Conservation (phyloP, 1,140 invertebrate species). For the Hermatobates lingyangjiaoensis region DNA sequence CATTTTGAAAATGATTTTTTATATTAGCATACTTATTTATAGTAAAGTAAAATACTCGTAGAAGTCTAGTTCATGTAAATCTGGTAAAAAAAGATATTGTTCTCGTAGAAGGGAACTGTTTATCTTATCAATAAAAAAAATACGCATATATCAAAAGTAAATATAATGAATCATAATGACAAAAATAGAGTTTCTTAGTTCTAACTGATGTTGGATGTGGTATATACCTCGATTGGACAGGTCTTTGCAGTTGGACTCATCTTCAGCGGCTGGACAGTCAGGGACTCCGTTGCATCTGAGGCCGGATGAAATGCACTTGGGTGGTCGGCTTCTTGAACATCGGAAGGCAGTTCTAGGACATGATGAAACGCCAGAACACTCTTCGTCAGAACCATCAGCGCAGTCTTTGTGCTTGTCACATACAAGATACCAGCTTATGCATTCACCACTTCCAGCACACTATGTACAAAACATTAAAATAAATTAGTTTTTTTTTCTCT, state of each 20-base stretch:
- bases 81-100: too few species aligned
- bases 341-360: constrained; percentile 42
- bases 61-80: too few species aligned
- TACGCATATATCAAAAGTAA: too few species aligned
- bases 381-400: constrained; percentile 64
- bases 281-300: constrained; percentile 52
- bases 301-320: constrained; percentile 49
- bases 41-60: too few species aligned
- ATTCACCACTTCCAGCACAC: constrained; percentile 59
- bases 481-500: too few species aligned
- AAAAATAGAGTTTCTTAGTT: too few species aligned
- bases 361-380: constrained; percentile 32
- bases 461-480: constrained; percentile 24
- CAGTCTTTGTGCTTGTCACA: constrained; percentile 84
- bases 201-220: too few species aligned
- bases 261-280: constrained; percentile 62
- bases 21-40: too few species aligned
- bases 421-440: constrained; percentile 79
- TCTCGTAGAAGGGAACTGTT: too few species aligned
- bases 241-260: constrained; percentile 53
- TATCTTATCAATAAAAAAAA: too few species aligned
- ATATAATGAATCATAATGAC: too few species aligned
- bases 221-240: constrained; percentile 30
- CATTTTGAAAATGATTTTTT: too few species aligned
- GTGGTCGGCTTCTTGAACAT: constrained; percentile 32